These are phyloP conservation scores for Tragelaphus scriptus DNA, from an alignment of 2,113 vertebrate genomes.

Conservation along the genomic window DNA sequence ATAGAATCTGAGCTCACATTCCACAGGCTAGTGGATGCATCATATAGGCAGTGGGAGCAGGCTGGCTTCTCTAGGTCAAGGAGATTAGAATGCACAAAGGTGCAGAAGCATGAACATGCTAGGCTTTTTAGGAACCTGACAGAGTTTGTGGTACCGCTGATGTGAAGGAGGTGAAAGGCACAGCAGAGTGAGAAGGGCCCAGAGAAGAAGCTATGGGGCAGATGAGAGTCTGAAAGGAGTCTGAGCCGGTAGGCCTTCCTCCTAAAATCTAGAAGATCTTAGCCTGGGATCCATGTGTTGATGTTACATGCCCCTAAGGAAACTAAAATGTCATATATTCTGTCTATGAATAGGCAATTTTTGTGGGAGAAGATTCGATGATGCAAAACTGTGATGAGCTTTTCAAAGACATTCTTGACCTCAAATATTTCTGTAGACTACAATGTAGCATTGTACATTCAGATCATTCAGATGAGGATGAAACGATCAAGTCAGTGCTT, in stretches of 20 bases:
- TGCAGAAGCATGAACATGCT: rapidly evolving
- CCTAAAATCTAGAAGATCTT: neutral
- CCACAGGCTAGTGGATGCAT: neutral
- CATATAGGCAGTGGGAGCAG: too few species aligned
- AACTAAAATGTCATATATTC: neutral
- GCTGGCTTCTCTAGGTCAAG: neutral
- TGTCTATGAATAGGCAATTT: neutral
- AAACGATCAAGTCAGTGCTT: neutral
- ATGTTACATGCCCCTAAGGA: too few species aligned
- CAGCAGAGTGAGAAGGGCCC: neutral
- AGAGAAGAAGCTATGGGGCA: too few species aligned
- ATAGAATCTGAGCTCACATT: neutral
- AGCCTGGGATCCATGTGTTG: neutral
- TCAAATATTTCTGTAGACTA: neutral
- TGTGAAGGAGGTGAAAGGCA: rapidly evolving
- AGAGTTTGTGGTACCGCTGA: rapidly evolving
- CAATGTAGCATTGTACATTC: neutral
- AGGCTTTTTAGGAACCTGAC: rapidly evolving
- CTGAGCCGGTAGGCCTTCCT: neutral
- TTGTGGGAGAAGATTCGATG: neutral
- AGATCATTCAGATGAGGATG: neutral
- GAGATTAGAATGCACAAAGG: neutral
- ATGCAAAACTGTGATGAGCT: neutral
- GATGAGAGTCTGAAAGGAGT: neutral
- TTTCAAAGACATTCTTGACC: neutral